Evolutionary conservation across 2,888 invertebrate species (phyloP), one percentile per base, ranked within the genome.

Genomic region (Synanthedon tipuliformis): DNA sequence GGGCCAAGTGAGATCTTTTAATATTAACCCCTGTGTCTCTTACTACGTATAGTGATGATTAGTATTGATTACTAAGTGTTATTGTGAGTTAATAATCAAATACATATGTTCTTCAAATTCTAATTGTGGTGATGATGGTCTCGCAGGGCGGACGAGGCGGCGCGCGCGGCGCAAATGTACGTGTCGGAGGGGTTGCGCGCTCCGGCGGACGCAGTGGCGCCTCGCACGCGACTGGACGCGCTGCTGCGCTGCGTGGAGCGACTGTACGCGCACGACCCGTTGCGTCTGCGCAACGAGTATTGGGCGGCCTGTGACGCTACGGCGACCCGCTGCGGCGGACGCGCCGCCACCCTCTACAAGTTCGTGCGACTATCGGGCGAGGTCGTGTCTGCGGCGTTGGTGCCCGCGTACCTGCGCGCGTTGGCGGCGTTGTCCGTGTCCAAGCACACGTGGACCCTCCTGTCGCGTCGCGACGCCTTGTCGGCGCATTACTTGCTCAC

Each of bases 301-400:
- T 98, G 97, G 97, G 90, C 89, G 65, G 91, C 92, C 1, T 78
- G 85, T 53, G 89, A 89, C 75, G 83, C 67, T 62, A 4, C 41
- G 1, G 4, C 40, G 51, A 16, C 13, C 0, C 69, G 71, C 48
- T 63, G 68, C 7, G 80, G 80, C 57, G 90, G 92, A 0, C 89
- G 93, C 53, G 91, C 94, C 53, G 93, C 94, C 5, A 92, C 94
- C 0, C 83, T 98, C 45, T 95, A 94, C 83, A 98, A 97, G 86
- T 97, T 98, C 80, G 92, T 98, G 41, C 91, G 95, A 0, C 88
- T 95, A 58, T 94, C 96, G 49, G 96, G 97, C 50, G 96, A 96
- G 78, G 89, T 95, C 70, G 87, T 97, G 57, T 94, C 95, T 8
- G 91, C 95, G 5, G 91, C 94, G 16, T 82, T 98, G 52, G 95